Base-by-base conservation (phyloP, 2,888 invertebrate species). In the Copidosoma aretas region DNA sequence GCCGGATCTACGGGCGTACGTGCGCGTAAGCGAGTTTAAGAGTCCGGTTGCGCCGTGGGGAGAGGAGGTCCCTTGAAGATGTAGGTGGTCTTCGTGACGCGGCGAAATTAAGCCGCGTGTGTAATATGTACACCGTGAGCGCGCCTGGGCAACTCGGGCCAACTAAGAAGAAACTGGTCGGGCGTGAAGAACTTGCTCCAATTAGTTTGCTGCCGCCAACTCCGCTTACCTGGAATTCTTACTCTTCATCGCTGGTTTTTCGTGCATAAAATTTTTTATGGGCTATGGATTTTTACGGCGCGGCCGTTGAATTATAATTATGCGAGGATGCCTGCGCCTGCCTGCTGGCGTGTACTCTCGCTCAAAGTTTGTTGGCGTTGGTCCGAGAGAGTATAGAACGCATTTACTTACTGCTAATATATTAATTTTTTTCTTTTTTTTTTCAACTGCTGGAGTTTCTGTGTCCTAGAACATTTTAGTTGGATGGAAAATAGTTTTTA, bases 1-100 rank as follows among this genome's bases (percentile, higher is more conserved):
- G 79, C 77, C 79, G 79, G 81, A 81, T 79, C 77, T 80, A 51
- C 22, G 60, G 39, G 57, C 22, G 19, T 19, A 60, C 32, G 17
- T 32, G 25, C 19, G 77, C 8, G 32, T 32, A 32, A 32, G 32
- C 8, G 8, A 32, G 32, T 32, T n/a, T n/a, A 32, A 32, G 4
- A 32, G 32, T 8, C 32, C 3, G 8, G 32, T 32, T 32, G 32
- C 32, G 32, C 8, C 32, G 32, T 3, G 8, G 4, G 32, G 3
- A 73, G 14, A 19, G 19, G 54, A 43, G 39, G 39, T 19, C 1
- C 4, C 22, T 15, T 19, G 19, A 15, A 17, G 39, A n/a, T 39
- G 25, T 14, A 49, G 4, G 19, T 41, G 39, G 46, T 62, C 22
- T 49, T 49, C 62, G 65, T 54, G 66, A 49, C 19, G 62, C 51